These are phyloP conservation scores for Acrocera orbiculus DNA, from an alignment of 2,888 invertebrate genomes.

Conservation along the genomic window DNA sequence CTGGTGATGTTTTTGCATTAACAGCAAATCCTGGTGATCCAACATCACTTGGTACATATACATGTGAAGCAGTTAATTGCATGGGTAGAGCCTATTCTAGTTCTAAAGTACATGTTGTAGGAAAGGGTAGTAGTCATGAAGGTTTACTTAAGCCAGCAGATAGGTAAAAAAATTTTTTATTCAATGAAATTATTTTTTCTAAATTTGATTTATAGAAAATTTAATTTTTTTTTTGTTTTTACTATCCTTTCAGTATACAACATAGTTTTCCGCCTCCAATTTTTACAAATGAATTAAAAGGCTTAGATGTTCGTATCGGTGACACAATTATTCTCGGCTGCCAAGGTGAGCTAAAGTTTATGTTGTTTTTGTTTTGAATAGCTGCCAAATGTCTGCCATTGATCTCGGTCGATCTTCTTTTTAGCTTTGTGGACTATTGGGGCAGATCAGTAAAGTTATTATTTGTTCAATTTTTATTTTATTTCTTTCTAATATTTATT, in stretches of 20 bases:
- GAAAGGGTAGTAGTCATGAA: constrained; percentile 52
- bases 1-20: constrained; percentile 75
- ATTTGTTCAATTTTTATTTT: too few relatives aligned
- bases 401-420: too few relatives aligned
- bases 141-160: constrained; percentile 50
- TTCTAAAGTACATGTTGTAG: constrained; percentile 66
- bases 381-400: too few relatives aligned
- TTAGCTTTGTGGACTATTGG: too few relatives aligned
- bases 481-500: too few relatives aligned
- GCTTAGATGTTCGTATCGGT: constrained; percentile 59
- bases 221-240: constrained; percentile 3
- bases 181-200: not conserved
- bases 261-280: constrained; percentile 47
- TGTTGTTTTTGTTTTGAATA: too few relatives aligned
- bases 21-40: constrained; percentile 72
- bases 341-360: constrained; percentile 39
- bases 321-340: constrained; percentile 56
- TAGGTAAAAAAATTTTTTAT: constrained; percentile 31
- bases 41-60: constrained; percentile 71
- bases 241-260: constrained; percentile 15
- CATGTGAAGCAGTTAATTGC: constrained; percentile 75
- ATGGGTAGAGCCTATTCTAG: constrained; percentile 73
- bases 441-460: too few relatives aligned
- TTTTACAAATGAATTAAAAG: constrained; percentile 56
- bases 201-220: constrained; percentile 1